Evolutionary conservation across 2,797 vertebrate genomes (phyloP), one percentile per base, ranked within the genome.

Genomic region (Lophius americanus): DNA sequence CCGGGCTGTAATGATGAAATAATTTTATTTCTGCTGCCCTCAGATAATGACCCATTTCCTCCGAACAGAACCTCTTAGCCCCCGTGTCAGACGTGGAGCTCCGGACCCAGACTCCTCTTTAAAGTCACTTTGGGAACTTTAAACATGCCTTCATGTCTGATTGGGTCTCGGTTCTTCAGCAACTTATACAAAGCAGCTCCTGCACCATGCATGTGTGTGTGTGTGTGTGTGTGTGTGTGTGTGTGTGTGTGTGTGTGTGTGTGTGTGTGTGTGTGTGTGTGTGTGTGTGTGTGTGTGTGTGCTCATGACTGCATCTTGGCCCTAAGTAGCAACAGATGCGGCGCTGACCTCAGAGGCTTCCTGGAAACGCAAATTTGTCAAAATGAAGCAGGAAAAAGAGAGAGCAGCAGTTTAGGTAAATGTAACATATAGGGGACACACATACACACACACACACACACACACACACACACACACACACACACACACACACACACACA

Each of bases 311-410:
- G 90, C 92, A 93, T 93, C 91, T 92, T 89, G 89, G 76, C 89
- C 90, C 88, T 96, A 97, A 96, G 94, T 91, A 96, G 89, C 95
- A 96, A 95, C 95, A 96, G 96, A 96, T 97, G 95, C 94, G 83
- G 90, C 73, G 72, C 89, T 96, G 95, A 97, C 95, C 95, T 95
- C 93, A 95, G 94, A 92, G 90, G 91, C 96, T 96, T 96, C 95
- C 95, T 96, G 95, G 94, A 96, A 96, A 95, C 89, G 82, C 88
- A 90, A 94, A 96, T 96, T 96, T 96, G 95, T 96, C 95, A 96
- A 95, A 95, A 95, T 94, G 94, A 92, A 92, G 94, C 93, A 93
- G 93, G 76, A 89, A 84, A 94, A 89, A 76, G 84, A 84, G 77
- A 78, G 81, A 84, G 74, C 83, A 64, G 73, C 79, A 89, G 87